These are phyloP conservation scores for Seladonia tumulorum DNA, from an alignment of 2,888 invertebrate species.

Conservation along the genomic window DNA sequence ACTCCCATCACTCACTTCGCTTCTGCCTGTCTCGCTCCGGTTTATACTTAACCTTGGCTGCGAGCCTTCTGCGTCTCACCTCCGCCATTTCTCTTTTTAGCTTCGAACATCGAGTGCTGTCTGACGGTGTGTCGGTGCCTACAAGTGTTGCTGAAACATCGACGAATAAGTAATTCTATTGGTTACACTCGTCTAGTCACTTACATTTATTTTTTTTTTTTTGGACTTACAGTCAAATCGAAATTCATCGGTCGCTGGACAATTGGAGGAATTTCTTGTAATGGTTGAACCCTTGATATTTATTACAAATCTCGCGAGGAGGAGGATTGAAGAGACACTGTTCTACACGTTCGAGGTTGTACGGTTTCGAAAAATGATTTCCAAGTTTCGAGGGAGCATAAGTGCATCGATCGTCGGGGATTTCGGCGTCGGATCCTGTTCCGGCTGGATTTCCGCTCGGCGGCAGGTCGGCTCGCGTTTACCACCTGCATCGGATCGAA, in stretches of 20 bases:
- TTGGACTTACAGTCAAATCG: background rate
- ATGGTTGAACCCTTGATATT: background rate
- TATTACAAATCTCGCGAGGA: background rate
- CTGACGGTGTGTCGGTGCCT: background rate
- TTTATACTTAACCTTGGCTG: constrained; percentile 45
- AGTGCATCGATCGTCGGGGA: background rate
- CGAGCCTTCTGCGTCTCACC: constrained; percentile 40
- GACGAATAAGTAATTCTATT: background rate
- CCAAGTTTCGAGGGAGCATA: background rate
- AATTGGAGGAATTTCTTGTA: too few relatives aligned
- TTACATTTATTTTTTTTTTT: background rate
- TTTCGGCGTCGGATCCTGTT: background rate
- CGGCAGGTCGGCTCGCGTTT: constrained; percentile 58
- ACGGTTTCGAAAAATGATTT: background rate
- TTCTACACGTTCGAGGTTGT: background rate
- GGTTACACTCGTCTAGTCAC: background rate
- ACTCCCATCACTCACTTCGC: constrained; percentile 78
- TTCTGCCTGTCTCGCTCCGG: constrained; percentile 56
- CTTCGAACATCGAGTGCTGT: background rate
- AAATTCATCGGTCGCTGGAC: too few relatives aligned
- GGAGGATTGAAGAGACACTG: background rate
- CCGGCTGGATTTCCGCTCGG: constrained; percentile 32
- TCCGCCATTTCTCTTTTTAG: constrained; percentile 23
- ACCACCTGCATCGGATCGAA: constrained; percentile 74
- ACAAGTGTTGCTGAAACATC: background rate